These are phyloP conservation scores for Bujurquina vittata DNA, from an alignment of 2,113 vertebrate genomes.

Conservation along the genomic window DNA sequence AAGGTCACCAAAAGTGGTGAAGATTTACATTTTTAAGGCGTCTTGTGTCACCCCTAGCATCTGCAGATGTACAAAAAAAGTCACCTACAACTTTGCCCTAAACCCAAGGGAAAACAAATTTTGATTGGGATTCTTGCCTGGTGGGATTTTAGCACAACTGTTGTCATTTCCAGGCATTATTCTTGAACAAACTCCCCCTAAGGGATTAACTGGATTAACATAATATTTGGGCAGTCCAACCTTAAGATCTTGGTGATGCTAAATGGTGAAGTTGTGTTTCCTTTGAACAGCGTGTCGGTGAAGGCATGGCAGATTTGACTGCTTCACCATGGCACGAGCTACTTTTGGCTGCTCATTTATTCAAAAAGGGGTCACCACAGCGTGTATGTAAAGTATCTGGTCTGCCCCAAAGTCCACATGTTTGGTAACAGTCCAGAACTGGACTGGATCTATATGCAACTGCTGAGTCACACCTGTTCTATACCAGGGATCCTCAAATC, in stretches of 20 bases:
- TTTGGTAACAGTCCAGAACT: too few species aligned
- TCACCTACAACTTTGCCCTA: too few species aligned
- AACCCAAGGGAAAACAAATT: background rate
- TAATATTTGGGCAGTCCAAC: background rate
- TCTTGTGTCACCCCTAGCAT: background rate
- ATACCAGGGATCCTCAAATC: too few species aligned
- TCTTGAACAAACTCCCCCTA: background rate
- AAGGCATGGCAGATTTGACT: background rate
- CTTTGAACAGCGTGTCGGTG: accelerated
- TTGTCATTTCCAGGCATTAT: background rate
- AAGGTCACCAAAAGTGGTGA: background rate
- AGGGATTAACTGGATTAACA: background rate
- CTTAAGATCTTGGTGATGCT: background rate
- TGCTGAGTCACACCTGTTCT: too few species aligned
- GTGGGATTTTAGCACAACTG: background rate
- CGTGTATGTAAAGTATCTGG: too few species aligned
- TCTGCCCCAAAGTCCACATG: too few species aligned
- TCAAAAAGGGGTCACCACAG: too few species aligned
- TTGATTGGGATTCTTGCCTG: background rate
- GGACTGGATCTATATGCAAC: too few species aligned
- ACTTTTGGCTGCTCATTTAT: too few species aligned
- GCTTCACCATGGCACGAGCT: too few species aligned
- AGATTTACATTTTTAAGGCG: background rate
- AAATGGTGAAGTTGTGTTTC: background rate
- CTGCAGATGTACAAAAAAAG: too few species aligned